Evolutionary conservation across 2,797 vertebrate genomes (phyloP), one percentile per base, ranked within the genome.

Genomic region (Paramormyrops hopkinsi): DNA sequence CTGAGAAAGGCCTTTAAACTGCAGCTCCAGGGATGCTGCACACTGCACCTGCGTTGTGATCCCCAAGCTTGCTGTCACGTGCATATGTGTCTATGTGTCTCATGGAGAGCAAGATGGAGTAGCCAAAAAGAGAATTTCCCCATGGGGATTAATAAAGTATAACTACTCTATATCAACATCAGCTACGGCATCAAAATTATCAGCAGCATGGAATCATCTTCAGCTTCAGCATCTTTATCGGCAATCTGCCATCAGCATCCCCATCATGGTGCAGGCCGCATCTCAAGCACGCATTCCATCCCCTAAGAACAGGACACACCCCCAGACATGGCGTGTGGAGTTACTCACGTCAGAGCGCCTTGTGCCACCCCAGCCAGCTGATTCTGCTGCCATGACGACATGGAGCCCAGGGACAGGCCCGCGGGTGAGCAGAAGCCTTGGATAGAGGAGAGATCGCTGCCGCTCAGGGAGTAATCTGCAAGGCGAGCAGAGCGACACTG

Each of bases 311-410:
- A 54, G 44, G 46, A 53, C 22, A 7, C n/a, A 22, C 8, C 76
- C 76, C 17, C 37, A 48, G 79, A n/a, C 41, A 33, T 11, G 14
- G 41, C 33, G 44, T 92, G 92, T 91, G 93, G 29, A 92, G 93
- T 94, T 95, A 99, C 99, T 99, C 96, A 99, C 99, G 98, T 97
- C 91, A 99, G 97, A 93, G 98, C 98, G 97, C 97, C 98, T 96
- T 99, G 98, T 93, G 97, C 96, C 50, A 97, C 96, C 91, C 97
- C 98, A 93, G 97, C 97, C 88, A 99, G 95, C 92, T 98, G 98
- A 95, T 99, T 98, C 93, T 99, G 98, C 94, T 99, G 99, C 99
- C 98, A 99, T 96, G 98, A 98, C 88, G 98, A 99, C 93, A 99
- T 96, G 93, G 98, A 98, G 94, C 98, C 97, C 91, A 99, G 93